Base-by-base conservation (phyloP, 2,888 invertebrate genomes). In the Venusia cambrica region DNA sequence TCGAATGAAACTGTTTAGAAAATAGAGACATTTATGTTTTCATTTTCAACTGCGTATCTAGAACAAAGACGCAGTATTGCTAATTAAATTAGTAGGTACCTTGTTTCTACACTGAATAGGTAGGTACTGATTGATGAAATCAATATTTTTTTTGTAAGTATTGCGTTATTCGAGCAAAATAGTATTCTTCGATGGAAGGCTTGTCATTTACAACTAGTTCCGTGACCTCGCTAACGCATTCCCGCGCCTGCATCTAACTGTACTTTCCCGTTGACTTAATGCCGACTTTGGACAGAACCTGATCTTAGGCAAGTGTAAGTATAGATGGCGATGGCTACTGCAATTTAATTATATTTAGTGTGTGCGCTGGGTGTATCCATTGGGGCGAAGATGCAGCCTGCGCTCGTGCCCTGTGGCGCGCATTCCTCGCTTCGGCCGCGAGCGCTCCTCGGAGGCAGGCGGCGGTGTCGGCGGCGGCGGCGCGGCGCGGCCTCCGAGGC, bases 201-300 rank as follows among this genome's bases (percentile, higher is more conserved):
- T 76, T 81, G 85, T 85, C 81, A 84, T 80, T 80, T 77, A 84
- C 84, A 80, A 87, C 84, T 85, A 87, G 87, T 84, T 87, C 83
- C 75, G 85, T 87, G 87, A 87, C 87, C 87, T 87, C 87, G 87
- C 87, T 83, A 80, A 87, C 85, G 81, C 87, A 85, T 87, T 84
- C 87, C 84, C 83, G 79, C 81, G 87, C 81, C 71, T 85, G 87
- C 83, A 83, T 72, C 84, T 87, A 87, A 87, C 87, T 81, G 87
- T 87, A 85, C 84, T 83, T 87, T 87, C 81, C 83, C 80, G 87
- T 84, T 84, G 84, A 83, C 73, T 85, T 84, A 78, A 84, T 81
- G 67, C 76, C 61, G 75, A 83, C 80, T 85, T 87, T 87, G 78
- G 84, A 76, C 73, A 77, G 65, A 85, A 85, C 87, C 77, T 84